Conservation (phyloP, 53 echinoderm and acorn worm genomes). For the Actinopyga echinites region DNA sequence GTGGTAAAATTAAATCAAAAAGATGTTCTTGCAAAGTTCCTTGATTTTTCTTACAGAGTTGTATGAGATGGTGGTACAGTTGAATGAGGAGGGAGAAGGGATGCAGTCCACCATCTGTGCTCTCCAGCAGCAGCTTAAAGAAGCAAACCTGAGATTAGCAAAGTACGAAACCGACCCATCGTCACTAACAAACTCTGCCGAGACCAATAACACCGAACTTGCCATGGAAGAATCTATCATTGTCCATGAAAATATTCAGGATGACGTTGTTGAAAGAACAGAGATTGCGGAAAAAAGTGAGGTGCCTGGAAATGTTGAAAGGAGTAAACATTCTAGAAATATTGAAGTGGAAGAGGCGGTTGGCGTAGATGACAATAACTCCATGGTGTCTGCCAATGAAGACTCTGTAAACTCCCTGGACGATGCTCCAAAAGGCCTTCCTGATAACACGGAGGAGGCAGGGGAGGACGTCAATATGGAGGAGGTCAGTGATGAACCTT, state of each 20-base stretch:
- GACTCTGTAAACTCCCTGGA: background rate
- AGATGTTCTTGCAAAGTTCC: no score
- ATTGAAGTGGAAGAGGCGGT: no score
- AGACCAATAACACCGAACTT: background rate
- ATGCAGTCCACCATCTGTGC: slow-evolving; percentile 98
- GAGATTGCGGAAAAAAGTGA: background rate
- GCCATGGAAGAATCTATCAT: background rate
- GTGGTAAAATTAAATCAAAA: no score
- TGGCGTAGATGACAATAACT: background rate
- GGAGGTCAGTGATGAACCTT: no score
- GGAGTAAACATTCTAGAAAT: no score
- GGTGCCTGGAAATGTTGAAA: no score
- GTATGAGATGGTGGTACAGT: slow-evolving; percentile 95
- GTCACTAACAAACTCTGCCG: background rate
- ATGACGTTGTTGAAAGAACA: slow-evolving; percentile 24
- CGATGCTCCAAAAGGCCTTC: background rate
- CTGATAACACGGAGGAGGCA: background rate
- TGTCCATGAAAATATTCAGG: background rate
- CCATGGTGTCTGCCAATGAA: slow-evolving; percentile 4
- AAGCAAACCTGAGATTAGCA: slow-evolving; percentile 64
- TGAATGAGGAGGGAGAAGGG: slow-evolving; percentile 96
- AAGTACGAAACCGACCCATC: slow-evolving; percentile 30
- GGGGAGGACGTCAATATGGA: background rate
- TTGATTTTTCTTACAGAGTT: slow-evolving; percentile 67
- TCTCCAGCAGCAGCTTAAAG: slow-evolving; percentile 95